Conservation (phyloP, 2,797 vertebrate genomes). For the Sebastiscus tertius region DNA sequence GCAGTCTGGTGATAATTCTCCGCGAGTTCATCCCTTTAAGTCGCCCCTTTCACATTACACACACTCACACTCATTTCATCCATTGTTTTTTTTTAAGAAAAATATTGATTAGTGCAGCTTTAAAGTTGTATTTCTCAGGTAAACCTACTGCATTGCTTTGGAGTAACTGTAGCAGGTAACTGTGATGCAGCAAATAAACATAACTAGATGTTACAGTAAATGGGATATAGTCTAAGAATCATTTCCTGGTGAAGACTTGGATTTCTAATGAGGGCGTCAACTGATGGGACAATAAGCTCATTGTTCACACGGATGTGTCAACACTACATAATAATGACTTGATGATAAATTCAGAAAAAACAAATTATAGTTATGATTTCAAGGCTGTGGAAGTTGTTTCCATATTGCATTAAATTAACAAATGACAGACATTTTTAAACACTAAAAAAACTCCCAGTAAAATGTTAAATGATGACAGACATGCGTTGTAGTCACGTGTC, state of each 20-base stretch:
- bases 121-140: background rate
- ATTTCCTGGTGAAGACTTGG: background rate
- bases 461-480: background rate
- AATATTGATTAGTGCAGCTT: background rate
- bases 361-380: background rate
- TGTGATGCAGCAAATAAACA: background rate
- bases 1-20: background rate
- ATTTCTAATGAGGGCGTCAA: background rate
- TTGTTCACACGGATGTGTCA: background rate
- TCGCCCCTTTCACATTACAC: background rate
- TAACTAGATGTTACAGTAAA: background rate
- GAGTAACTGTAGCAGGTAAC: background rate
- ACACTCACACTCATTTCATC: background rate
- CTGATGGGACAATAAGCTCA: background rate
- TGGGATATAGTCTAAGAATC: background rate
- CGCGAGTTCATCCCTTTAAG: background rate
- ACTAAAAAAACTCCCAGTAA: background rate
- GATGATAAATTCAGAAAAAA: background rate
- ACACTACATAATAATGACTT: background rate
- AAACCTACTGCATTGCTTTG: background rate
- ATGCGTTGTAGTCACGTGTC: constrained; percentile 7
- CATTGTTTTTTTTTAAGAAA: background rate
- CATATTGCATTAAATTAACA: background rate
- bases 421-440: background rate
- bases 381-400: background rate